These are phyloP conservation scores for Pammene aurita DNA, from an alignment of 2,888 invertebrate species.

Conservation along the genomic window DNA sequence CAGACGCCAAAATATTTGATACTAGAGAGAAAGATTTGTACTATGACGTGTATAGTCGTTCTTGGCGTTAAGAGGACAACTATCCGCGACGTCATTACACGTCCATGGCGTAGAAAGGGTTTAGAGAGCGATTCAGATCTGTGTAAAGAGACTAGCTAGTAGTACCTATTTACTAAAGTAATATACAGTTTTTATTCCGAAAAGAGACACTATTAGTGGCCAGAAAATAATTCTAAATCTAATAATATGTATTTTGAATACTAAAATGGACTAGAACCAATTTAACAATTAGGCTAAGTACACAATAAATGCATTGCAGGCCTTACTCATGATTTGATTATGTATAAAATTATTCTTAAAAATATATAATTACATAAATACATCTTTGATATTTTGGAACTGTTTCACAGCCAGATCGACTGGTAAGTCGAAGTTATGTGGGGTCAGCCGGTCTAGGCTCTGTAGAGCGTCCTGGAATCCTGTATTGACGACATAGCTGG, in stretches of 20 bases:
- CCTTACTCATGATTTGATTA: conserved; percentile 51
- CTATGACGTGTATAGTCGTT: too few relatives aligned
- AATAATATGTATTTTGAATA: conserved; percentile 18
- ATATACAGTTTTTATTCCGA: conserved; percentile 20
- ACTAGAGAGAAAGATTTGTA: background rate
- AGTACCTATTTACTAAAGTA: conserved; percentile 21
- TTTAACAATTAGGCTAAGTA: conserved; percentile 34
- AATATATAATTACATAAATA: conserved; percentile 86
- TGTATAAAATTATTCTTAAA: conserved; percentile 67
- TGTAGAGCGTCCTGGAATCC: conserved; percentile 98
- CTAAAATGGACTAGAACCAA: conserved; percentile 38
- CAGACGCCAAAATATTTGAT: background rate
- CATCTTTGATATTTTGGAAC: conserved; percentile 98
- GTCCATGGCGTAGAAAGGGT: background rate
- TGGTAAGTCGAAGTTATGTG: conserved; percentile 95
- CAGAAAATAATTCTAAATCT: conserved; percentile 27
- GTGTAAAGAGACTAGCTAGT: conserved; percentile 9
- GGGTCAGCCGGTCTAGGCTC: conserved; percentile 93
- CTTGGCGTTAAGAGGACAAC: too few relatives aligned
- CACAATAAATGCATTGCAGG: conserved; percentile 37
- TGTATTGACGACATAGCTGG: conserved; percentile 98
- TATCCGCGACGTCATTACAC: background rate
- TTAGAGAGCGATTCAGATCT: conserved; percentile 32
- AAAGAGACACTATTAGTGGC: conserved; percentile 9
- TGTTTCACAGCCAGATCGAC: conserved; percentile 98